These are phyloP conservation scores for Chanos chanos DNA, from an alignment of 2,797 vertebrate genomes.

Conservation along the genomic window DNA sequence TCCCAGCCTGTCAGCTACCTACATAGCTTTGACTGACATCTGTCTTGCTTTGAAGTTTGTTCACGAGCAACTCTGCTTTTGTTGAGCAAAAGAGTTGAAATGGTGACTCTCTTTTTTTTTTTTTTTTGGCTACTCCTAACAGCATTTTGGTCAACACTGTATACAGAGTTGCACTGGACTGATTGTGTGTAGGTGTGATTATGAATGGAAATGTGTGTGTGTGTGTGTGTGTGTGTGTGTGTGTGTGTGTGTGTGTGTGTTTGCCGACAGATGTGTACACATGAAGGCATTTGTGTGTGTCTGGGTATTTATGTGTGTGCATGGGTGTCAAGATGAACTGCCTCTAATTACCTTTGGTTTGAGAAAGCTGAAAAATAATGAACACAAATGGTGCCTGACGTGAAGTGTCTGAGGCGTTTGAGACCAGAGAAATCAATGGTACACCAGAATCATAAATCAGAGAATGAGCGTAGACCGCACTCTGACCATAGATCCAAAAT, in stretches of 20 bases:
- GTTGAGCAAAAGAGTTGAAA: constrained; percentile 57
- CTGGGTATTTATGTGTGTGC: not conserved
- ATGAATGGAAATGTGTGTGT: constrained; percentile 22
- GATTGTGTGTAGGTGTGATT: constrained; percentile 51
- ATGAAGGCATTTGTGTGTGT: too few relatives aligned
- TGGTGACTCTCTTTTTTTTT: constrained; percentile 57
- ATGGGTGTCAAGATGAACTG: not conserved
- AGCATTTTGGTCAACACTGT: constrained; percentile 58
- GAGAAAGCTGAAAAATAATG: too few relatives aligned
- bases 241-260: constrained; percentile 15
- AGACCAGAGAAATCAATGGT: too few relatives aligned
- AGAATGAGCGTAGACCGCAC: too few relatives aligned
- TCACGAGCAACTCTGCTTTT: constrained; percentile 64
- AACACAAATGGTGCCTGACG: too few relatives aligned
- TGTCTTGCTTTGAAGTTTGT: constrained; percentile 69
- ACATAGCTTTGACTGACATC: constrained; percentile 70
- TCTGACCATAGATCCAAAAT: too few relatives aligned
- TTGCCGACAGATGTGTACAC: too few relatives aligned
- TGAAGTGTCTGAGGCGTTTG: too few relatives aligned
- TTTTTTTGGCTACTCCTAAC: constrained; percentile 62
- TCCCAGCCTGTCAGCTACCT: constrained; percentile 67
- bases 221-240: constrained; percentile 15
- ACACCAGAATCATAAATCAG: too few relatives aligned
- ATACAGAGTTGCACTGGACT: constrained; percentile 49
- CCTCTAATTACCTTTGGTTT: too few relatives aligned